Conservation (phyloP, 2,113 vertebrate species). For the Sialia sialis region DNA sequence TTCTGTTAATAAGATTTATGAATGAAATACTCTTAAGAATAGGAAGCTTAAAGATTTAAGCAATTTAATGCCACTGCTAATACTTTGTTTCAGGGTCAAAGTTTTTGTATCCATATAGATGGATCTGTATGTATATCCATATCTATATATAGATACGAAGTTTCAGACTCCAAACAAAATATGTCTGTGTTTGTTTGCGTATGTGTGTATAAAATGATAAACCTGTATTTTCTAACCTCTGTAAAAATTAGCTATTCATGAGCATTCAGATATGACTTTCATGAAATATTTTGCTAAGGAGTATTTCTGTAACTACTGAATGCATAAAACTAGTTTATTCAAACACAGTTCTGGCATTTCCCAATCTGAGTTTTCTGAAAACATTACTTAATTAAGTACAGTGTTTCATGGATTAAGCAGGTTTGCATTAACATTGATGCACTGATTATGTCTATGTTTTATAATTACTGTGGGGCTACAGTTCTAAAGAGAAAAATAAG, state of each 20-base stretch:
- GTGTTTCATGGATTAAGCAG: background rate
- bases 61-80: background rate
- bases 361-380: background rate
- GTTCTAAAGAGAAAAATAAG: background rate
- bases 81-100: background rate
- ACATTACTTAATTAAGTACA: background rate
- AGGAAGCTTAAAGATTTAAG: background rate
- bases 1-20: background rate
- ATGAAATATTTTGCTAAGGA: background rate
- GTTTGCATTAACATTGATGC: background rate
- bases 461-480: background rate
- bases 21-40: background rate
- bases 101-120: background rate
- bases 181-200: background rate
- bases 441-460: background rate
- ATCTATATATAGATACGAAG: rapidly evolving
- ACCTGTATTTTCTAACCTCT: background rate
- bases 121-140: rapidly evolving
- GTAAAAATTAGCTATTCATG: background rate
- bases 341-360: background rate
- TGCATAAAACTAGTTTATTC: background rate
- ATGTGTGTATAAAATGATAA: background rate
- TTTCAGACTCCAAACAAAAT: background rate
- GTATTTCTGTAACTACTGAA: background rate
- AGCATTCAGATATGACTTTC: background rate